phyloP scores from a whole-genome alignment of 2,797 vertebrate species.

The Artibeus jamaicensis region DNA sequence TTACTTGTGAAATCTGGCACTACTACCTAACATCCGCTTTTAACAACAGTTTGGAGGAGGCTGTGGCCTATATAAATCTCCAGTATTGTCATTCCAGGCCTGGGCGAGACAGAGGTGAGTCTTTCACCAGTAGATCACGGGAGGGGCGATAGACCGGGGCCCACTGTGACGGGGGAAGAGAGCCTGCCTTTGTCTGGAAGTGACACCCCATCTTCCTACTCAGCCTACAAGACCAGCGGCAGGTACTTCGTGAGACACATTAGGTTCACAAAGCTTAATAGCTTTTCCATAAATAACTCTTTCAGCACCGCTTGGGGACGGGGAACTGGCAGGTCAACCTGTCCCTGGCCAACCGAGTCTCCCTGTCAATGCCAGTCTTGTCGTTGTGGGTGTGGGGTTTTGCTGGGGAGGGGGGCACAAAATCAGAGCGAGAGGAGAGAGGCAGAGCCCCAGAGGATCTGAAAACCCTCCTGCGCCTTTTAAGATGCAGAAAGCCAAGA shows the following conservation, averaged over 20 bases:
- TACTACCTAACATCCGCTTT: not conserved
- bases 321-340: not conserved
- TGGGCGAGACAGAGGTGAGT: not conserved
- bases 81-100: not conserved
- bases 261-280: not conserved
- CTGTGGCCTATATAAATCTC: not conserved
- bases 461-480: not conserved
- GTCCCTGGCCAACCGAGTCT: not conserved
- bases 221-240: not conserved
- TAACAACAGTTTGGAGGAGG: not conserved
- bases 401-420: not conserved
- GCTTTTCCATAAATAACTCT: not conserved
- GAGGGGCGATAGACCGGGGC: not conserved
- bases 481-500: not conserved
- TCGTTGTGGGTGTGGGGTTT: not conserved
- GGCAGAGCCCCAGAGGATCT: not conserved
- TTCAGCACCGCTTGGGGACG: not conserved
- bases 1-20: not conserved
- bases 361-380: not conserved
- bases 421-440: not conserved
- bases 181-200: conserved; percentile 35
- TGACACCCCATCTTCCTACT: not conserved
- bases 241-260: not conserved
- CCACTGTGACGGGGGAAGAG: not conserved
- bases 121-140: not conserved